Conservation (phyloP, 2,888 invertebrate genomes). For the Altica lythri region DNA sequence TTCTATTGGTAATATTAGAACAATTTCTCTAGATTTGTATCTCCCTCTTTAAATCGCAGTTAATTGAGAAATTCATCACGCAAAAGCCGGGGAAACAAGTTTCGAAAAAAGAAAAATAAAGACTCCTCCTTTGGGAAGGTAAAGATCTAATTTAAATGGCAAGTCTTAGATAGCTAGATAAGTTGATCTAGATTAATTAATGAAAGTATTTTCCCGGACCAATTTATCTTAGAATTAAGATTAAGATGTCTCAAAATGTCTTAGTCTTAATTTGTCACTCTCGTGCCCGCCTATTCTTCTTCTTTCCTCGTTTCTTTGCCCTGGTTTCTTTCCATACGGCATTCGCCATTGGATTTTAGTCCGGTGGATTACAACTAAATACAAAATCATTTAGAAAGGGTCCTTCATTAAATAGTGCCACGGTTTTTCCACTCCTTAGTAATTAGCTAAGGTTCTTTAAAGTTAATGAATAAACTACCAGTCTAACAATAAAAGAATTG, state of each 20-base stretch:
- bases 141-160: constrained; percentile 44
- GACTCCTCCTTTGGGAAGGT: constrained; percentile 29
- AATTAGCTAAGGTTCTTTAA: too few species aligned
- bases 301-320: constrained; percentile 25
- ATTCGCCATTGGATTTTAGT: constrained; percentile 27
- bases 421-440: too few species aligned
- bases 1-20: neutral
- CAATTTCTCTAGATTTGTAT: neutral
- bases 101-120: constrained; percentile 27
- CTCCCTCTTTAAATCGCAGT: constrained; percentile 12
- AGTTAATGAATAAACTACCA: too few species aligned
- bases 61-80: constrained; percentile 26
- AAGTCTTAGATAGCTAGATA: constrained; percentile 51
- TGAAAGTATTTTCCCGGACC: constrained; percentile 56
- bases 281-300: constrained; percentile 23
- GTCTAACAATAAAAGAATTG: too few species aligned
- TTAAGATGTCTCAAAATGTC: constrained; percentile 57
- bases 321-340: constrained; percentile 18
- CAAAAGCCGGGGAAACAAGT: constrained; percentile 4
- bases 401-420: too few species aligned
- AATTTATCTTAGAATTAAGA: constrained; percentile 60
- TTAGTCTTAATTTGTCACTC: constrained; percentile 57
- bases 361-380: too few species aligned
- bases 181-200: constrained; percentile 59
- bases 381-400: too few species aligned